Conservation (phyloP, 2,113 vertebrate species). For the Anthoscopus minutus region DNA sequence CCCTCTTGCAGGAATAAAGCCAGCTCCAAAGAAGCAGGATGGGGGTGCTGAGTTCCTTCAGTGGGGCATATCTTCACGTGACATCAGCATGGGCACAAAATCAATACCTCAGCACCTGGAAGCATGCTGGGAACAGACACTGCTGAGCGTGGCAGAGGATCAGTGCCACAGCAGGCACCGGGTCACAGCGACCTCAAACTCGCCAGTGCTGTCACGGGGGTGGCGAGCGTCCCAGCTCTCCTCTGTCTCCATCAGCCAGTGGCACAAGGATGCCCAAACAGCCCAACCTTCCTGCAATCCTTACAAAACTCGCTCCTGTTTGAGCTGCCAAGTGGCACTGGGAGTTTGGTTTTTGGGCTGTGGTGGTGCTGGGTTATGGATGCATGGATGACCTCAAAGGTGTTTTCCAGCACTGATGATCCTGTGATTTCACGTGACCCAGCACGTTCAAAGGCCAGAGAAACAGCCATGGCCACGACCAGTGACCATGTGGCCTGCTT, state of each 20-base stretch:
- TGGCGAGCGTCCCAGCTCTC: not conserved
- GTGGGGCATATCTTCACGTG: not conserved
- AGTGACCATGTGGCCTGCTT: rapidly evolving
- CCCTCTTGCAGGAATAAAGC: not conserved
- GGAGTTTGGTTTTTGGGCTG: too few relatives aligned
- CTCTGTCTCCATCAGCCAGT: rapidly evolving
- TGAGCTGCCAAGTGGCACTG: rapidly evolving
- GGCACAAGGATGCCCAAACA: rapidly evolving
- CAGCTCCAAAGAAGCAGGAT: not conserved
- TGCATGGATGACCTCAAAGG: not conserved
- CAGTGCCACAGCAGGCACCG: rapidly evolving
- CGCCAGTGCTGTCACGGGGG: rapidly evolving
- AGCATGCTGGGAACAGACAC: not conserved
- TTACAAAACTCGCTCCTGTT: not conserved
- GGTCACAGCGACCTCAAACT: not conserved
- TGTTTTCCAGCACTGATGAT: rapidly evolving
- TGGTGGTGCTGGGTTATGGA: too few relatives aligned
- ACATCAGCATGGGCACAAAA: not conserved
- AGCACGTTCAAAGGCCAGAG: not conserved
- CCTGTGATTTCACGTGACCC: not conserved
- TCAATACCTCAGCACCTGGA: not conserved
- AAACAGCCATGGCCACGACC: not conserved
- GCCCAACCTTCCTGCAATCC: not conserved
- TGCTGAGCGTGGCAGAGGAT: not conserved
- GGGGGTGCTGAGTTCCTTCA: not conserved